Evolutionary conservation across 2,888 invertebrate species (phyloP).

Genomic region (Alcis repandata): DNA sequence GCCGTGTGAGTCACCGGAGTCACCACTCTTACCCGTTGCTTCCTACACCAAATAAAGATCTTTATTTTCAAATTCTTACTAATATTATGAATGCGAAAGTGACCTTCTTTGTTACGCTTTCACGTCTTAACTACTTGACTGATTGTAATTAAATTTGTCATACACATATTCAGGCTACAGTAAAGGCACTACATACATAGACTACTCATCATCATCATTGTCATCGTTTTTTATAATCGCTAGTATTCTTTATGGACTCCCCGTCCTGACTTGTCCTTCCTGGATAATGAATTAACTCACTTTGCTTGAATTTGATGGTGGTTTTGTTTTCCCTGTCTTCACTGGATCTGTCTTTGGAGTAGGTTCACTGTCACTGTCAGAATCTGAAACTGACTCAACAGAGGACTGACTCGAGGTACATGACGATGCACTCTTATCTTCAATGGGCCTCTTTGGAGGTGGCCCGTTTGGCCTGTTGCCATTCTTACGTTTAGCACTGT

Average conservation of each 20-base stretch:
- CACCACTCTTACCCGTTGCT: conserved; percentile 63
- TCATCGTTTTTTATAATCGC: too few relatives aligned
- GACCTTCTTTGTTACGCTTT: too few relatives aligned
- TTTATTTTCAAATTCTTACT: too few relatives aligned
- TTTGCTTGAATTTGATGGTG: conserved; percentile 53
- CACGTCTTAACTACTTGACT: too few relatives aligned
- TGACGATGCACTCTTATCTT: conserved; percentile 77
- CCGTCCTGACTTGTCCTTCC: neutral
- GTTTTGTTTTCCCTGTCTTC: conserved; percentile 75
- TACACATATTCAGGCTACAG: too few relatives aligned
- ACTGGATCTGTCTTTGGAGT: conserved; percentile 68
- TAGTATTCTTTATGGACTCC: too few relatives aligned
- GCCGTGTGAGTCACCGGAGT: conserved; percentile 66
- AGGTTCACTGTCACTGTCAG: conserved; percentile 78
- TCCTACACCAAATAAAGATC: conserved; percentile 30
- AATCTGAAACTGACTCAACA: conserved; percentile 73
- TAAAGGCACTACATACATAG: too few relatives aligned
- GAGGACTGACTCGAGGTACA: conserved; percentile 82
- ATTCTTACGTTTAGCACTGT: conserved; percentile 71
- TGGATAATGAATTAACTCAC: conserved; percentile 50
- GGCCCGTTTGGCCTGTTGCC: conserved; percentile 73
- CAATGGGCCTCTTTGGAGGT: conserved; percentile 75
- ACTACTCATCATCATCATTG: too few relatives aligned
- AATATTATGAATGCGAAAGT: too few relatives aligned
- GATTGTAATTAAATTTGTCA: too few relatives aligned